Evolutionary conservation across 2,113 vertebrate genomes (phyloP), one percentile per base, ranked within the genome.

Genomic region (Scomber scombrus): DNA sequence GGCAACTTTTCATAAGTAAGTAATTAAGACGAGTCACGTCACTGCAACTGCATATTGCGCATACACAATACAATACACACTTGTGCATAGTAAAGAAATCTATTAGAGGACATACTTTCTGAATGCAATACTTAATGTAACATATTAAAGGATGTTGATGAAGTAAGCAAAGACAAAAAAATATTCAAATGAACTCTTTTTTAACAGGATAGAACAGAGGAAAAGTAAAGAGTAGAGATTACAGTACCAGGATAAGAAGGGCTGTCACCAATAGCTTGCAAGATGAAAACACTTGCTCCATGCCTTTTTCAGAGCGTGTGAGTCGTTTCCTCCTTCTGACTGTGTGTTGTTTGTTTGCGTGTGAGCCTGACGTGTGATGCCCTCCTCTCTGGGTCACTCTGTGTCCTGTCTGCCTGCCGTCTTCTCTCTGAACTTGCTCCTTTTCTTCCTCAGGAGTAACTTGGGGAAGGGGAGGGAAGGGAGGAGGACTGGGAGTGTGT

Each of bases 371-470:
- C 49, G 81, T 78, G 65, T 60, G 81, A 73, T 75, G 88, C 79
- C 58, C 69, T 84, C 61, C 64, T 86, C 81, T 84, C 91, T 89
- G 88, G 90, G 80, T 92, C 56, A 90, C 94, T 96, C 95, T 93
- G 94, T 80, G 85, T 89, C 76, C 90, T 55, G 77, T 65, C 84
- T 65, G 90, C 56, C 93, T 82, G 84, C 86, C 89, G 87, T 82
- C 92, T 85, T 92, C 89, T 84, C 82, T 92, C 84, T 88, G 88
- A 78, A 55, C 85, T 88, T 75, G 90, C 83, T 91, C 88, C 93
- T 86, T 88, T 91, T 93, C 94, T 88, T 93, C 94, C 94, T 95
- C 93, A 66, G 69, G 82, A 95, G 92, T 95, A 94, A 90, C 92
- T 93, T 73, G 84, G 34, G 82, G 91, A 95, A 93, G 66, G 89